A percentile compares a stretch with the other conserved stretches of the same genome.
Evolutionary conservation across 2,888 invertebrate genomes (phyloP).

Genomic region (Criorhina ranunculi): DNA sequence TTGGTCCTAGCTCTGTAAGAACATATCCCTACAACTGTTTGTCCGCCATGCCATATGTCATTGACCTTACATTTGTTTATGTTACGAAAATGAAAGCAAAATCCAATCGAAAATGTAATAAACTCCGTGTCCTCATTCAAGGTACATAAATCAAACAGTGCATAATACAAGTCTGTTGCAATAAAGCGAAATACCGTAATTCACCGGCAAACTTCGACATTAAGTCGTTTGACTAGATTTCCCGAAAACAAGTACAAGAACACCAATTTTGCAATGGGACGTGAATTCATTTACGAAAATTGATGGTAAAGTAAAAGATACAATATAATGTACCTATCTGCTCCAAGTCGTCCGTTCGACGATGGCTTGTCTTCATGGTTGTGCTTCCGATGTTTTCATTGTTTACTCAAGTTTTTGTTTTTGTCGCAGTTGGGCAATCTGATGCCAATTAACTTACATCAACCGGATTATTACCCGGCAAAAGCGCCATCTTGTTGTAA

Average conservation of each 20-base stretch:
- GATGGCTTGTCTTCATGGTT: constrained; percentile 35
- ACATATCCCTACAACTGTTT: too few relatives aligned
- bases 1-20: too few relatives aligned
- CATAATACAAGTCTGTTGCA: constrained; percentile 9
- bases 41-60: too few relatives aligned
- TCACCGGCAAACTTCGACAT: constrained; percentile 18
- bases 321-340: too few relatives aligned
- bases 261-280: constrained; percentile 5
- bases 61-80: too few relatives aligned
- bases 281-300: constrained; percentile 16
- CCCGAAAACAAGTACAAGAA: constrained; percentile 25
- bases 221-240: constrained; percentile 15
- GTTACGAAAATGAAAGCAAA: too few relatives aligned
- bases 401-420: constrained; percentile 29
- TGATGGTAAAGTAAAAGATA: neutral
- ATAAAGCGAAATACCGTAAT: constrained; percentile 4
- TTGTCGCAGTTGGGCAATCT: constrained; percentile 43
- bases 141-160: constrained; percentile 17
- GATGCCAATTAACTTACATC: constrained; percentile 38
- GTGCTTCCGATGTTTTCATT: constrained; percentile 35
- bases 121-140: constrained; percentile 15
- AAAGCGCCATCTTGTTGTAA: constrained; percentile 4
- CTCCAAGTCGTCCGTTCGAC: neutral
- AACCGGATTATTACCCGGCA: constrained; percentile 16
- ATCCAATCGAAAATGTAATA: too few relatives aligned